Percentiles rank a stretch among this genome's conserved stretches.
Evolutionary conservation across 2,113 vertebrate species (phyloP).

Genomic region (Myodes glareolus): DNA sequence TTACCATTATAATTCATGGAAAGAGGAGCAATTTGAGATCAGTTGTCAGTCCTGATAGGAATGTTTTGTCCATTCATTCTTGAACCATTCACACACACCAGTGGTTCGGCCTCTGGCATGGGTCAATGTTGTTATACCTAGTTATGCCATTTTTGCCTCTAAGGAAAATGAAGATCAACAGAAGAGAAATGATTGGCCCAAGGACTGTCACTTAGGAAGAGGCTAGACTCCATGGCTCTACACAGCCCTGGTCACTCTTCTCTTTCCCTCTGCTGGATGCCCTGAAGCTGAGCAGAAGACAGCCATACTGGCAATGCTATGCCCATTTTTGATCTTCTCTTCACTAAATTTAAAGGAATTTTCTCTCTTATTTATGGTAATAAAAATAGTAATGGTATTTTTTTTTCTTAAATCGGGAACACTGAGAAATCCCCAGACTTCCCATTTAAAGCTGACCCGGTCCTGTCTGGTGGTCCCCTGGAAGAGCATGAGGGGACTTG

Average conservation of each 20-base stretch:
- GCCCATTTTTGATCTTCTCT: background rate
- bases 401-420: background rate
- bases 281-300: background rate
- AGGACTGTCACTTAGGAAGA: background rate
- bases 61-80: background rate
- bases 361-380: constrained; percentile 17
- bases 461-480: background rate
- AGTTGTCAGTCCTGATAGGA: background rate
- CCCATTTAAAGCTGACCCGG: background rate
- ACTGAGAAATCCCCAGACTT: background rate
- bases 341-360: constrained; percentile 43
- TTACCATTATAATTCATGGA: constrained; percentile 64
- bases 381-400: constrained; percentile 44
- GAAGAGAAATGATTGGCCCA: background rate
- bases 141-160: background rate
- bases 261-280: background rate
- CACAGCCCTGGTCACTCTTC: background rate
- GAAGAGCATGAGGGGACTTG: background rate
- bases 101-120: background rate
- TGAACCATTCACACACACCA: background rate
- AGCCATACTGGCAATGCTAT: background rate
- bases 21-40: constrained; percentile 39
- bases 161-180: background rate
- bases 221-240: background rate
- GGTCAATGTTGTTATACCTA: background rate